These are phyloP conservation scores for Aptenodytes forsteri DNA, from an alignment of 2,113 vertebrate species.

Conservation along the genomic window DNA sequence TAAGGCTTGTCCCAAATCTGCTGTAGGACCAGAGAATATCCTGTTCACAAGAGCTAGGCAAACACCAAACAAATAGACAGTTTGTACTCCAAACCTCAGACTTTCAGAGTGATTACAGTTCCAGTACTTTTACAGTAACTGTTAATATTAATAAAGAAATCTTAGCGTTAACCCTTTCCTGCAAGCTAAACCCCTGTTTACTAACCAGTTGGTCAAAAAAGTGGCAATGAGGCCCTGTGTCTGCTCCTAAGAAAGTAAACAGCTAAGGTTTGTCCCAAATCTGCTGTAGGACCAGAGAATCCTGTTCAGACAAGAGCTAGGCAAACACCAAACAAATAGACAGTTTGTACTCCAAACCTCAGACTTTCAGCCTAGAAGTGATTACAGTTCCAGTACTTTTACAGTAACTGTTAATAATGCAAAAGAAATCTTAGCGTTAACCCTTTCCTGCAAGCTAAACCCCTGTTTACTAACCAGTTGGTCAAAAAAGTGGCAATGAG, in stretches of 20 bases:
- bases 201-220: fast-evolving
- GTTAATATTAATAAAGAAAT: neutral
- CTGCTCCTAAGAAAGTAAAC: neutral
- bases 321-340: neutral
- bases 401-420: neutral
- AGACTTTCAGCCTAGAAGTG: neutral
- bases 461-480: fast-evolving
- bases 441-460: neutral
- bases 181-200: neutral
- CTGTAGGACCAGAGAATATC: neutral
- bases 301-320: neutral
- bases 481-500: neutral
- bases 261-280: neutral
- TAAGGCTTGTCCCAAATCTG: neutral
- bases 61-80: neutral
- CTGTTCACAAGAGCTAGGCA: neutral
- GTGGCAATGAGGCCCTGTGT: neutral
- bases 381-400: neutral
- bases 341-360: neutral
- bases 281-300: neutral
- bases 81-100: neutral
- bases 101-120: neutral
- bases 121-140: neutral
- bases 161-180: neutral
- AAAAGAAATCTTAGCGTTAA: neutral